These are phyloP conservation scores for Gymnobelideus leadbeateri DNA, from an alignment of 2,113 vertebrate genomes.

Conservation along the genomic window DNA sequence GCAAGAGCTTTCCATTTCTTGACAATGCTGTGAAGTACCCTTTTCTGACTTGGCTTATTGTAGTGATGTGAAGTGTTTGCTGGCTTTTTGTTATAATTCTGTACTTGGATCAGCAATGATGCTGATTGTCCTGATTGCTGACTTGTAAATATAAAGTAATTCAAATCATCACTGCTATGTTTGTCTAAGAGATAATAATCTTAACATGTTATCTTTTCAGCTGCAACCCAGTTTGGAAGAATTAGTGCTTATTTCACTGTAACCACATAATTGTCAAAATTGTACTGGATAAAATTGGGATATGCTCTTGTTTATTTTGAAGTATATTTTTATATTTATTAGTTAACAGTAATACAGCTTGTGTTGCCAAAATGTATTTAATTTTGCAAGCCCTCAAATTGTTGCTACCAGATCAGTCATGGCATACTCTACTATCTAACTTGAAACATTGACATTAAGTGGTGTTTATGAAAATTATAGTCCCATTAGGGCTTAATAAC, in stretches of 20 bases:
- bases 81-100: conserved; percentile 71
- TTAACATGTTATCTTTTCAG: conserved; percentile 46
- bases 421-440: not conserved
- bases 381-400: not conserved
- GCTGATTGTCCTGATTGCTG: conserved; percentile 61
- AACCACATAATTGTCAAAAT: conserved; percentile 8
- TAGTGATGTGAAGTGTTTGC: conserved; percentile 74
- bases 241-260: not conserved
- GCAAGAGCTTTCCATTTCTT: conserved; percentile 63
- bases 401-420: not conserved
- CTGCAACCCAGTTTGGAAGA: conserved; percentile 38
- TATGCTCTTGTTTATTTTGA: not conserved
- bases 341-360: not conserved
- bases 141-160: not conserved
- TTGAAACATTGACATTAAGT: not conserved
- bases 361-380: not conserved
- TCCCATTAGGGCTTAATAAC: not conserved
- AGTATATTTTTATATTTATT: not conserved
- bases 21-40: conserved; percentile 72
- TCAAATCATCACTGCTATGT: conserved; percentile 31
- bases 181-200: conserved; percentile 34
- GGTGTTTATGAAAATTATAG: not conserved
- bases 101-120: conserved; percentile 65
- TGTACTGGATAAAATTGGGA: not conserved
- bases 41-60: conserved; percentile 78